Evolutionary conservation across 1,140 invertebrate species (phyloP), one percentile per base, ranked within the genome.

Genomic region (Anoplophora glabripennis): DNA sequence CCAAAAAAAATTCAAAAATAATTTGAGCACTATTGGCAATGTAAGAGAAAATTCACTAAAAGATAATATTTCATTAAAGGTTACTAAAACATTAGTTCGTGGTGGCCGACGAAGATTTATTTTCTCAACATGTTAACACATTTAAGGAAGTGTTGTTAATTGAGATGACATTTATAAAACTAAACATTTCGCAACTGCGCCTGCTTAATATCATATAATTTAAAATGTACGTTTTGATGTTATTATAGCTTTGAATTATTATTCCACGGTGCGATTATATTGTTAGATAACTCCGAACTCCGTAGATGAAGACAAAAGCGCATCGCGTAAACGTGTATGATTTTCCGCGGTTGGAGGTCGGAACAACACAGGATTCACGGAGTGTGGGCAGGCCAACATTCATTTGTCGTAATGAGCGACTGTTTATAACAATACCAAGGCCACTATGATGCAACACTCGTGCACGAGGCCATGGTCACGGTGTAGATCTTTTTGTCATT

Each of bases 401-500:
- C 52, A 59, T 59, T 63, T 63, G 61, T 54, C 28, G 45, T 63
- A 63, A 63, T 52, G 53, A 62, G 46, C 37, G 52, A 52, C 35
- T 57, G 61, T 56, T 59, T 56, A 49, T 57, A 37, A 54, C 47
- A 38, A 52, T 54, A 59, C 45, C 64, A 66, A 66, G 64, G 64
- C 51, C 51, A 51, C 37, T 44, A 45, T 66, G 64, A 66, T 66
- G 64, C 61, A 66, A 64, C 58, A 60, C 44, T 37, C 49, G 49
- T 18, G 37, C 34, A 36, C 38, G 59, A 58, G 64, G 64, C 63
- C 64, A 65, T 51, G 64, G 64, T 65, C 64, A 65, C 57, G 64
- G 64, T 63, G 57, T 46, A 55, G 41, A 42, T 62, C 37, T 58
- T 53, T 48, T 48, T 61, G 36, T 54, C 53, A 56, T 48, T 53